phyloP scores from a whole-genome alignment of 1,140 invertebrate genomes.

The Chionoecetes opilio region DNA sequence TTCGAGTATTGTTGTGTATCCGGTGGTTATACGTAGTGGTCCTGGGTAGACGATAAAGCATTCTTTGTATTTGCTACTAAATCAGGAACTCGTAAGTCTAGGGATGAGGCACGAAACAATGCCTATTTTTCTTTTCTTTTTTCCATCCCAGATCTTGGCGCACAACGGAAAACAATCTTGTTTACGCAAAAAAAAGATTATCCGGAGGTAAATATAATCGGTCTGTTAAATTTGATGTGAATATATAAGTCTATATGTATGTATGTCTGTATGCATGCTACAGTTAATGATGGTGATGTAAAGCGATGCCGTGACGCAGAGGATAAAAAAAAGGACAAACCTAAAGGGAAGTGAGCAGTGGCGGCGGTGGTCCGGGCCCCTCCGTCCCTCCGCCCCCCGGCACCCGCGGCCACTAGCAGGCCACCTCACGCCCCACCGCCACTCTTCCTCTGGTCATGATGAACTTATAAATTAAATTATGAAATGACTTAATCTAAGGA shows the following conservation, averaged over 20 bases:
- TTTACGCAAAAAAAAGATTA: neutral
- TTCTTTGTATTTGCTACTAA: neutral
- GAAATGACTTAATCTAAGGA: neutral
- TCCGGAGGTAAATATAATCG: neutral
- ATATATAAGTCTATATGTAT: slow-evolving; percentile 8
- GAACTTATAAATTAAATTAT: neutral
- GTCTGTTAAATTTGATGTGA: neutral
- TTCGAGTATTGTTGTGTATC: neutral
- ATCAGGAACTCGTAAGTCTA: neutral
- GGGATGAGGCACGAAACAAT: neutral
- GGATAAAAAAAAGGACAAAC: neutral
- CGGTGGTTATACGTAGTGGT: neutral
- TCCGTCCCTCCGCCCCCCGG: neutral
- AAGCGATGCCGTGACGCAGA: neutral
- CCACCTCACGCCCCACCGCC: neutral
- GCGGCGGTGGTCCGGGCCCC: neutral
- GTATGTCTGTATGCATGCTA: neutral
- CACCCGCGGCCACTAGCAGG: neutral
- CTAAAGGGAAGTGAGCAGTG: neutral
- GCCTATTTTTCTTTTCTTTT: too few species aligned
- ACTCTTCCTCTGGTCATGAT: neutral
- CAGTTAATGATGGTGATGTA: neutral
- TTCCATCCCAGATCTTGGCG: neutral
- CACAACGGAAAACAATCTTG: neutral
- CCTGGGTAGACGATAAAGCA: neutral